These are phyloP conservation scores for Benthosema pterotum DNA, from an alignment of 2,797 vertebrate species.

Conservation along the genomic window DNA sequence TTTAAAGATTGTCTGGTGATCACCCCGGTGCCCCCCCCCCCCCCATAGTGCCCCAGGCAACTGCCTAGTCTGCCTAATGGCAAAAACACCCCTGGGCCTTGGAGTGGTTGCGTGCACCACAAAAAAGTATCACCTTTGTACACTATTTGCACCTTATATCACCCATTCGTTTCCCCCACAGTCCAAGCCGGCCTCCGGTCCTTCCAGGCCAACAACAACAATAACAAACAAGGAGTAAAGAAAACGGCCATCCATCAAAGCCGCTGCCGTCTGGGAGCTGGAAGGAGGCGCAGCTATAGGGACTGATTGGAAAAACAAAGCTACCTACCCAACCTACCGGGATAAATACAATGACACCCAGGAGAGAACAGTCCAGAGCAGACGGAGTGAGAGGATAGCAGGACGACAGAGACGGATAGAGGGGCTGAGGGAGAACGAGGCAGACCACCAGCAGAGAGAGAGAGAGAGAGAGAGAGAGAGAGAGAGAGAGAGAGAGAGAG, in stretches of 20 bases:
- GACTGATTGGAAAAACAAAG: conserved; percentile 8
- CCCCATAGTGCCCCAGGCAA: too few relatives aligned
- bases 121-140: too few relatives aligned
- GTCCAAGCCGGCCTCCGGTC: background rate
- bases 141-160: too few relatives aligned
- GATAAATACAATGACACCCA: conserved; percentile 5
- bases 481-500: too few relatives aligned
- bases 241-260: background rate
- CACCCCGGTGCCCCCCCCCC: too few relatives aligned
- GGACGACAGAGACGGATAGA: background rate
- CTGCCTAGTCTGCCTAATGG: too few relatives aligned
- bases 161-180: background rate
- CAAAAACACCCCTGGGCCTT: too few relatives aligned
- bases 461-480: too few relatives aligned
- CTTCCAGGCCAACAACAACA: background rate
- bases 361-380: background rate
- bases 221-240: background rate
- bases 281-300: too few relatives aligned
- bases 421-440: conserved; percentile 12
- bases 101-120: too few relatives aligned
- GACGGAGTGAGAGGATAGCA: background rate
- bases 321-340: background rate
- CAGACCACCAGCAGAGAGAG: background rate
- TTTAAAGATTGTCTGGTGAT: too few relatives aligned
- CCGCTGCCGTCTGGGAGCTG: too few relatives aligned